Evolutionary conservation across 2,113 vertebrate genomes (phyloP), one percentile per base, ranked within the genome.

Genomic region (Mormoops blainvillei): DNA sequence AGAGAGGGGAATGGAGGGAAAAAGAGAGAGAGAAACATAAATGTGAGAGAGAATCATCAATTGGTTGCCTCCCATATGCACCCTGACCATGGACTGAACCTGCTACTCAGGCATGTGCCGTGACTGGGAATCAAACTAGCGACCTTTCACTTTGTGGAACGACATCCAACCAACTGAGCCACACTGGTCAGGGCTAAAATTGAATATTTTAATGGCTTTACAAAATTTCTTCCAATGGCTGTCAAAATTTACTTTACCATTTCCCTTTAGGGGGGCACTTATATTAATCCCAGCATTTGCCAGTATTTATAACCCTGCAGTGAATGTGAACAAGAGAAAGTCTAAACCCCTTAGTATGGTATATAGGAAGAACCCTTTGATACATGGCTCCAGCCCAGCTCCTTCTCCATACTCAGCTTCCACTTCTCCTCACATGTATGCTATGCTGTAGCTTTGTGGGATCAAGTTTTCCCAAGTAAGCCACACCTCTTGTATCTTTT

Each of bases 171-270:
- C 28, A 63, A 63, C 28, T 63, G 61, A 63, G 28, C 28, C 61
- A 31, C 11, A 31, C 7, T 63, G 28, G 61, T 63, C 61, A 63
- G 61, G 28, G 61, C 61, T 63, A 63, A 63, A 90, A 87, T 70
- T 45, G 28, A 95, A 33, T 22, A 91, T 82, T 93, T 88, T 87
- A 92, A 80, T 90, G 70, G 81, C 28, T 84, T 94, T 90, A 56
- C 52, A 95, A 92, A 85, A 92, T 90, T 97, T 19, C 4, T 43
- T 65, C 38, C 63, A 94, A 16, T 89, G 67, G 26, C 13, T 95
- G 22, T 58, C 45, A 67, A 67, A 89, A 92, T 77, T 67, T n/a
- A 92, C 24, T 93, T 94, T 70, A 86, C 38, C 15, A 58, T 77
- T 92, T 36, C 5, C 18, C 31, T 77, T 92, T 82, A 10, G 9